Conservation (phyloP, 2,797 vertebrate genomes). For the Florisuga fusca region DNA sequence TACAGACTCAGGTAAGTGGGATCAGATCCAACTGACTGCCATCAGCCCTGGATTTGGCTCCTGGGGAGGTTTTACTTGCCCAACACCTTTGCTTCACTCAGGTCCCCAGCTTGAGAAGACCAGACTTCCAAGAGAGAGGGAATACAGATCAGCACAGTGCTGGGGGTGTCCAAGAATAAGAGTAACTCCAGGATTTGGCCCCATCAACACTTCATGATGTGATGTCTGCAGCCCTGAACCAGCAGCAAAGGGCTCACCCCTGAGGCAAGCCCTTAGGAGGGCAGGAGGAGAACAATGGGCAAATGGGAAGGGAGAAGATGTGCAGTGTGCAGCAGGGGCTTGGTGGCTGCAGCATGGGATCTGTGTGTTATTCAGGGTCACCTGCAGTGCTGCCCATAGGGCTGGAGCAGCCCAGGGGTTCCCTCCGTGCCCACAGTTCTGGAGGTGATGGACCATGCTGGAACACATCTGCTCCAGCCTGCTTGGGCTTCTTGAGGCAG, state of each 20-base stretch:
- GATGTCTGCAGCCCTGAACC: neutral
- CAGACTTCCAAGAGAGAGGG: neutral
- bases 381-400: neutral
- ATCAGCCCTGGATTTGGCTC: neutral
- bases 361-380: neutral
- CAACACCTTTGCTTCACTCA: neutral
- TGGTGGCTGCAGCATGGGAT: neutral
- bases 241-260: neutral
- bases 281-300: neutral
- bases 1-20: neutral
- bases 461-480: neutral
- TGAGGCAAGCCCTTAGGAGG: too few relatives aligned
- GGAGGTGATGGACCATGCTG: neutral
- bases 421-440: neutral
- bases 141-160: neutral
- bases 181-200: neutral
- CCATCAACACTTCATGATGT: neutral
- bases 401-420: neutral
- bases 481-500: neutral
- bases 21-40: neutral
- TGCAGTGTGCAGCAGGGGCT: fast-evolving
- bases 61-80: neutral
- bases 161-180: neutral
- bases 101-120: neutral
- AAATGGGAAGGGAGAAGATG: neutral